Percentiles rank a stretch among this genome's conserved stretches.
phyloP scores from a whole-genome alignment of 2,888 invertebrate species.

The Cremastinae sp. region DNA sequence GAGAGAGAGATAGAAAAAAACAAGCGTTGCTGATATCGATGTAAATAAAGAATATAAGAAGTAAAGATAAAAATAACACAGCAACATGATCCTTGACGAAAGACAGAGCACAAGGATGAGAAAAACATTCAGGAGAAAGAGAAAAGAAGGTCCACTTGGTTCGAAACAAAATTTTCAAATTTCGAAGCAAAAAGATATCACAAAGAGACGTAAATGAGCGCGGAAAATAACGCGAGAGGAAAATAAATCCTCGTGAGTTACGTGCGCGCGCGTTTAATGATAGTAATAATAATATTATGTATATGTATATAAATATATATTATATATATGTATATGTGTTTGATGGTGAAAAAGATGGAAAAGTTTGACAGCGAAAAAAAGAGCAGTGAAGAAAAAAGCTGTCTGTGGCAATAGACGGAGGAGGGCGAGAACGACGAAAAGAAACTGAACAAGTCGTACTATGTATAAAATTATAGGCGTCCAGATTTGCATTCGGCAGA shows the following conservation, averaged over 20 bases:
- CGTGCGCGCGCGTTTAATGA: constrained; percentile 24
- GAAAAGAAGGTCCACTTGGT: no score
- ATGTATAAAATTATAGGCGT: constrained; percentile 51
- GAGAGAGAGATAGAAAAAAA: constrained; percentile 46
- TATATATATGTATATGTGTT: constrained; percentile 48
- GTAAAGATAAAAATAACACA: not conserved
- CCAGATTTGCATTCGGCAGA: constrained; percentile 25
- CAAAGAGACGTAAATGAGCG: no score
- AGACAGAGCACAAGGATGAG: no score
- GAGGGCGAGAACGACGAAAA: constrained; percentile 2
- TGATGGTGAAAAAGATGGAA: constrained; percentile 30
- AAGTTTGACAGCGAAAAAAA: constrained; percentile 13
- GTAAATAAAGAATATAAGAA: constrained; percentile 74
- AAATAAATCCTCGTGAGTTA: constrained; percentile 32
- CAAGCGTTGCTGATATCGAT: constrained; percentile 73
- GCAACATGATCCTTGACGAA: no score
- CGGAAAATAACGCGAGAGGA: no score
- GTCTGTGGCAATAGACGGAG: constrained; percentile 22
- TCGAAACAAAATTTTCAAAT: no score
- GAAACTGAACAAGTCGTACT: constrained; percentile 40
- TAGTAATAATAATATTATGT: constrained; percentile 46
- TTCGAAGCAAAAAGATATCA: no score
- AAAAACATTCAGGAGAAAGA: no score
- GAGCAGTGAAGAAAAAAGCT: no score
- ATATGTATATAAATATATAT: constrained; percentile 36